phyloP scores from a whole-genome alignment of 2,888 invertebrate genomes.

The Bibio marci region DNA sequence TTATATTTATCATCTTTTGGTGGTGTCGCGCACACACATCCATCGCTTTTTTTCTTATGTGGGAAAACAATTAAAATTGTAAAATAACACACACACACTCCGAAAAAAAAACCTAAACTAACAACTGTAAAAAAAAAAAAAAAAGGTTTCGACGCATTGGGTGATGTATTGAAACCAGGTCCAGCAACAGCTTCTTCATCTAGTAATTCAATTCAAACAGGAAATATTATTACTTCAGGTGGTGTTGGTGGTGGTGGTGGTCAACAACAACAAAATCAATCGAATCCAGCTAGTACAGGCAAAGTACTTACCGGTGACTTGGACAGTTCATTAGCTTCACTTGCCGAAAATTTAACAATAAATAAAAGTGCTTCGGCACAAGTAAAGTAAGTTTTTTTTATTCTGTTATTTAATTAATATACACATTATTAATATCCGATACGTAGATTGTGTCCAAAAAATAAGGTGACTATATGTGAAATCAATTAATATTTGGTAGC shows the following conservation, averaged over 20 bases:
- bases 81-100: slow-evolving; percentile 6
- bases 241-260: slow-evolving; percentile 18
- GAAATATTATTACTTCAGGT: slow-evolving; percentile 25
- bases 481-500: too few species aligned
- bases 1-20: too few species aligned
- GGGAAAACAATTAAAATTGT: not conserved
- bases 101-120: slow-evolving; percentile 3
- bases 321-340: slow-evolving; percentile 80
- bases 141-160: slow-evolving; percentile 55
- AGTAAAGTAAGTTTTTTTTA: slow-evolving; percentile 48
- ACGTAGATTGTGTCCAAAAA: too few species aligned
- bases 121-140: slow-evolving; percentile 10
- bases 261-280: slow-evolving; percentile 25
- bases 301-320: slow-evolving; percentile 83
- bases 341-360: slow-evolving; percentile 85
- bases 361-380: slow-evolving; percentile 54
- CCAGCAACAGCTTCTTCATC: slow-evolving; percentile 13
- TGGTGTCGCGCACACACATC: too few species aligned
- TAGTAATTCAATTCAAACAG: slow-evolving; percentile 17
- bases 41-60: not conserved
- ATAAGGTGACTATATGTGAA: too few species aligned
- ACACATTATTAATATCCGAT: not conserved
- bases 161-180: slow-evolving; percentile 48
- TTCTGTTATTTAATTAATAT: not conserved
- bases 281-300: slow-evolving; percentile 34